phyloP scores from a whole-genome alignment of 2,113 vertebrate species.

The Perccottus glenii region DNA sequence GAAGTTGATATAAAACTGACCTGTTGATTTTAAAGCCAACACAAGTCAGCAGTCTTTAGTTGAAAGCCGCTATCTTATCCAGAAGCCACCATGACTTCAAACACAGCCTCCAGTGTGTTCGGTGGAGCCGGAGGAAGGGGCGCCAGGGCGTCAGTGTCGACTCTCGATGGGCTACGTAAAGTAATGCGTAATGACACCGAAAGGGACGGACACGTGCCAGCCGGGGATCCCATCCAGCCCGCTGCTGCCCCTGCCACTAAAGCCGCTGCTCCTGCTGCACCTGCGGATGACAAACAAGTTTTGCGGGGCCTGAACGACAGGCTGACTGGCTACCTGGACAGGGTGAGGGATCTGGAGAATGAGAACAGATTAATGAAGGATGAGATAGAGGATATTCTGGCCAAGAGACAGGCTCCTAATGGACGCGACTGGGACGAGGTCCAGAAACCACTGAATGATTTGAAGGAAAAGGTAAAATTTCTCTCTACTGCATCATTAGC shows the following conservation, averaged over 20 bases:
- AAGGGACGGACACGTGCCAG: conserved; percentile 10
- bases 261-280: background rate
- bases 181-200: conserved; percentile 61
- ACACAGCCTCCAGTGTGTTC: conserved; percentile 67
- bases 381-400: conserved; percentile 65
- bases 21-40: conserved; percentile 8
- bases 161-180: conserved; percentile 64
- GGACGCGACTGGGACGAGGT: conserved; percentile 57
- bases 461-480: conserved; percentile 59
- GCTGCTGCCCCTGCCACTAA: rapidly evolving
- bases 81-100: conserved; percentile 44
- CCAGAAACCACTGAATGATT: conserved; percentile 59
- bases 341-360: conserved; percentile 80
- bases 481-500: background rate
- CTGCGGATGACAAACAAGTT: conserved; percentile 83
- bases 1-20: conserved; percentile 50
- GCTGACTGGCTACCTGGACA: conserved; percentile 86
- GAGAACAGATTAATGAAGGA: conserved; percentile 76
- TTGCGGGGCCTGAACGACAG: conserved; percentile 92
- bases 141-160: conserved; percentile 63
- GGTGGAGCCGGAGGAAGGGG: conserved; percentile 74
- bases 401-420: conserved; percentile 49
- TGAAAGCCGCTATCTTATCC: background rate
- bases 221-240: background rate
- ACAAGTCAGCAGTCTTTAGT: conserved; percentile 3